Evolutionary conservation across 1,140 invertebrate species (phyloP), one percentile per base, ranked within the genome.

Genomic region (Homalodisca vitripennis): DNA sequence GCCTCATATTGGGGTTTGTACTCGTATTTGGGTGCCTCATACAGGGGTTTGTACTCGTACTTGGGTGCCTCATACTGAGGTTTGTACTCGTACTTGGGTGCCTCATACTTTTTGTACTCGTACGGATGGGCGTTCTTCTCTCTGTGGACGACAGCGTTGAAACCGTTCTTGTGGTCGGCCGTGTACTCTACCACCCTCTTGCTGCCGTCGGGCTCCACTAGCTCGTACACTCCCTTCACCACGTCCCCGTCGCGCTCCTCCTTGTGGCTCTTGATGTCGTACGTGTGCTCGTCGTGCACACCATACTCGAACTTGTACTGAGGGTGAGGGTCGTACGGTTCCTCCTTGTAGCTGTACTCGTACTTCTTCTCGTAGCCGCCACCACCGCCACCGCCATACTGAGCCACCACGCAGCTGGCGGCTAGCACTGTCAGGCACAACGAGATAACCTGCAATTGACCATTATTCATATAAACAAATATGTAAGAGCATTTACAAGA

Each of bases 301-400:
- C 79, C 81, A 74, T 86, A 86, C 67, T 82, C 81, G 75, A 80
- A 86, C 29, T 78, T 75, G 73, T 86, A 86, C 20, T 80, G 77
- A 34, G 78, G 78, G 67, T 76, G 68, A 55, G 66, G 64, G 78
- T 89, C 87, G 72, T 85, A 83, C 24, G 87, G 84, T 76, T 89
- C 87, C 2, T 41, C 34, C 13, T 46, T 47, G 65, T n/a, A n/a
- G n/a, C n/a, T n/a, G n/a, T 67, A 29, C 65, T 67, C 32, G 70
- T 71, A 71, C 30, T 65, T 46, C 22, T 70, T 20, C 24, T 71
- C 70, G n/a, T 71, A 34, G 22, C 57, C 53, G 27, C n/a, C n/a
- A n/a, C n/a, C n/a, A n/a, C 57, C 62, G 30, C 67, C 22, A 12
- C 46, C 29, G 2, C 27, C 29, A 26, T 46, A 31, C 24, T 63